Base-by-base conservation (phyloP, 2,888 invertebrate species). In the Epirrhoe alternata region DNA sequence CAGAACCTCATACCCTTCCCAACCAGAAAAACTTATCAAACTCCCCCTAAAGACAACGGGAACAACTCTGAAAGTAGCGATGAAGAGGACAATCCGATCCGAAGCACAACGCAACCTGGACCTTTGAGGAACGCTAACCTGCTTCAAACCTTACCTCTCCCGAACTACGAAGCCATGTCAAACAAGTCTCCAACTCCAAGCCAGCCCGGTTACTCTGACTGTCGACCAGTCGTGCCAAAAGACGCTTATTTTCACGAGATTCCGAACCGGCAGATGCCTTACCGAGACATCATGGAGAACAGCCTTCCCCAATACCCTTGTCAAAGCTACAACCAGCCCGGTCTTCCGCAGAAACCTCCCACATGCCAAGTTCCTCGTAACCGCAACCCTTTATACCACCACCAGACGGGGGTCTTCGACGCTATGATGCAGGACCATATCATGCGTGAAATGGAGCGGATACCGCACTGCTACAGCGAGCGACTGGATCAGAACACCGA, bases 231-330 rank as follows among this genome's bases (percentile, higher is more conserved):
- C 77, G 88, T 94, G 59, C 95, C 95, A 10, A 95, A 94, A 85
- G 95, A 95, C 81, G 95, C 95, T 0, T 95, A 95, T 77, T 95
- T 95, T 74, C 95, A 95, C 74, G 94, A 95, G 64, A 88, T 95
- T 45, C 93, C 95, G 0, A 94, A 94, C 78, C 86, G 94, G 55
- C 92, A 91, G 70, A 84, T 89, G 82, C 90, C 91, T 1, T 92
- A 88, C 71, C 69, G 72, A 14, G 72, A 71, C 14, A 77, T 83
- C 76, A 74, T 82, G 52, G 90, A 88, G 60, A 87, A 83, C 60
- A 85, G 86, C 5, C 77, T 84, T 1, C 87, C 87, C 1, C 89
- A 85, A 1, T 85, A 87, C 64, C 77, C 82, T 56, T 85, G 85
- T 0, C 86, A 86, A 56, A 88, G 88, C 45, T 90, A 86, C 75